A percentile compares a stretch with the other conserved stretches of the same genome.
Evolutionary conservation across 2,888 invertebrate genomes (phyloP).

Genomic region (Lasioglossum zephyrum): DNA sequence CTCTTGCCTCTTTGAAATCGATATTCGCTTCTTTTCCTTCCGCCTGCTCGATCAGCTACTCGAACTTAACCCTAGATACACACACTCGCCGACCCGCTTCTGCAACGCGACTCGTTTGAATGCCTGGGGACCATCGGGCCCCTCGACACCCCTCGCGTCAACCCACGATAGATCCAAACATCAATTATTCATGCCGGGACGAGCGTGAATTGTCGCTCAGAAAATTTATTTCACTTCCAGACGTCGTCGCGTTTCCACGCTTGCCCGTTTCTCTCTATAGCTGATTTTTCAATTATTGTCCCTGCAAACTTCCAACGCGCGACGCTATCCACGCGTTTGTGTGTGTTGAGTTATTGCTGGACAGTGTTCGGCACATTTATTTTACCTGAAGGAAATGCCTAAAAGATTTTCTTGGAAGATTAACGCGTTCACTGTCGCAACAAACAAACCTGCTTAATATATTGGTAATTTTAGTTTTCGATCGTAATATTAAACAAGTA

Average conservation of each 20-base stretch:
- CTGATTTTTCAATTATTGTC: too few species aligned
- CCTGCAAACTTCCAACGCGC: too few species aligned
- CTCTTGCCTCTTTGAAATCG: conserved; percentile 51
- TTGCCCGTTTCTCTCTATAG: too few species aligned
- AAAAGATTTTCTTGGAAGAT: background rate
- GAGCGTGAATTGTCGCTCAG: background rate
- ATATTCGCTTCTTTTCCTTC: conserved; percentile 58
- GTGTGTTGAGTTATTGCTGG: too few species aligned
- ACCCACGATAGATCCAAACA: background rate
- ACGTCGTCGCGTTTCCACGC: too few species aligned
- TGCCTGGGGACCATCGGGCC: background rate
- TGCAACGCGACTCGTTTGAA: background rate
- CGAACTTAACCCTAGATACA: conserved; percentile 15
- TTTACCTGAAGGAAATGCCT: background rate
- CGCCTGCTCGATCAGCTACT: conserved; percentile 43
- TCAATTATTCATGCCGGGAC: background rate
- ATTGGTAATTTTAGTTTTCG: too few species aligned
- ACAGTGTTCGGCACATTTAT: background rate
- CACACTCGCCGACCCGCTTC: background rate
- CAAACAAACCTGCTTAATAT: too few species aligned
- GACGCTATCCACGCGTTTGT: too few species aligned
- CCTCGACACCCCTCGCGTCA: background rate
- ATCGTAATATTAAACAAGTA: too few species aligned
- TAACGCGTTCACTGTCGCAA: background rate
- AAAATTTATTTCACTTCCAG: background rate